Evolutionary conservation across 2,797 vertebrate species (phyloP).

Genomic region (Oophaga sylvatica): DNA sequence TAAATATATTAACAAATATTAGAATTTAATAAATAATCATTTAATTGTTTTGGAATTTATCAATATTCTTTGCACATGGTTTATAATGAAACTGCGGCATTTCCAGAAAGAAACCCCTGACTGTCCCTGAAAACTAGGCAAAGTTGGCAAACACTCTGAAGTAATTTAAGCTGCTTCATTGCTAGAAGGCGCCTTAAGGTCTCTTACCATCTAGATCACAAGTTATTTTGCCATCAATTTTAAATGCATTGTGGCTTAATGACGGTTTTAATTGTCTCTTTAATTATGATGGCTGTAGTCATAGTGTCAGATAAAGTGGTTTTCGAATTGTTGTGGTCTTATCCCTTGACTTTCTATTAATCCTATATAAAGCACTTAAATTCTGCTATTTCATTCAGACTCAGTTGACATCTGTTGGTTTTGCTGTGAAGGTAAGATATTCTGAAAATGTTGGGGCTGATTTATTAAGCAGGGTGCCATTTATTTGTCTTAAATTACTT

Average conservation of each 20-base stretch:
- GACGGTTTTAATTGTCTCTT: constrained; percentile 30
- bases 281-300: constrained; percentile 31
- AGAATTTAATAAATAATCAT: neutral
- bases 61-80: neutral
- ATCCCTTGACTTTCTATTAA: constrained; percentile 34
- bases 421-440: neutral
- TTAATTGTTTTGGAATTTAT: neutral
- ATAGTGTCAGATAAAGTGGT: constrained; percentile 45
- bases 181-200: constrained; percentile 6
- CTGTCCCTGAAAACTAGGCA: neutral
- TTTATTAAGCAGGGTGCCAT: neutral
- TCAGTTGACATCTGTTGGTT: neutral
- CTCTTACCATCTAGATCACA: constrained; percentile 8
- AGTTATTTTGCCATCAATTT: constrained; percentile 32
- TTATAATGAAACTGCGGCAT: neutral
- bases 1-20: too few relatives aligned
- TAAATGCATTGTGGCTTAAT: constrained; percentile 17
- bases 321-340: constrained; percentile 37
- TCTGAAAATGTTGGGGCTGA: neutral
- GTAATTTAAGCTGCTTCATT: neutral
- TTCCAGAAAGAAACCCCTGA: neutral
- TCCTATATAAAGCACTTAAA: constrained; percentile 24
- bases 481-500: neutral
- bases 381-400: constrained; percentile 17
- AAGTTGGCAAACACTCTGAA: neutral